Evolutionary conservation across 2,113 vertebrate genomes (phyloP), one percentile per base, ranked within the genome.

Genomic region (Synodontis membranacea): DNA sequence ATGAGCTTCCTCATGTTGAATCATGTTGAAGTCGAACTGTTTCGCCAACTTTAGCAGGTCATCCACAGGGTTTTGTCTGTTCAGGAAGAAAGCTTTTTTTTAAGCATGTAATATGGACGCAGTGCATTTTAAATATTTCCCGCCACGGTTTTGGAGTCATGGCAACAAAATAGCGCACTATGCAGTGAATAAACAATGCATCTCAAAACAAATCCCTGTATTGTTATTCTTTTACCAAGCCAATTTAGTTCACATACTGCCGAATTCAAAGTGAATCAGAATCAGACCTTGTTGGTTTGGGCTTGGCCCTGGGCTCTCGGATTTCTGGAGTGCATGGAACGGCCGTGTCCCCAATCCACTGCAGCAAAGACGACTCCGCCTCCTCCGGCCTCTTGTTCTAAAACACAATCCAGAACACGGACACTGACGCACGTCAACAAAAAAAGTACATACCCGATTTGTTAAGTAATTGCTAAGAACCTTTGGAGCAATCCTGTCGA

Each of bases 401-500:
- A 75, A 91, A 87, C 84, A 90, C 25, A 83, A 75, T 70, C 25
- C 42, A 48, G 4, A 8, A n/a, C 44, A 66, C 7, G 3, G 0
- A 54, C 8, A 5, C 50, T 80, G 31, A 56, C 2, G 10, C 28
- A 80, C 78, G 34, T 80, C 78, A 15, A 52, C 23, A 74, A 39
- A 46, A 39, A 46, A 81, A 46, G 10, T 31, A 46, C 1, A 19
- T 31, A 39, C 31, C 5, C 0, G 11, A 42, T 1, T 34, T 19
- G 4, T 5, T 64, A 5, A n/a, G 58, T 31, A 25, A 46, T 68
- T 48, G 3, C 9, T 74, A 88, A 75, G 92, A 95, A 99, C 98
- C 97, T 97, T 95, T 44, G 98, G 98, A 90, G 97, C 97, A 81
- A 99, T 99, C 44, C 97, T 94, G 92, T 93, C 97, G 83, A 98